These are phyloP conservation scores for Lepus americanus DNA, from an alignment of 2,113 vertebrate genomes.

Conservation along the genomic window DNA sequence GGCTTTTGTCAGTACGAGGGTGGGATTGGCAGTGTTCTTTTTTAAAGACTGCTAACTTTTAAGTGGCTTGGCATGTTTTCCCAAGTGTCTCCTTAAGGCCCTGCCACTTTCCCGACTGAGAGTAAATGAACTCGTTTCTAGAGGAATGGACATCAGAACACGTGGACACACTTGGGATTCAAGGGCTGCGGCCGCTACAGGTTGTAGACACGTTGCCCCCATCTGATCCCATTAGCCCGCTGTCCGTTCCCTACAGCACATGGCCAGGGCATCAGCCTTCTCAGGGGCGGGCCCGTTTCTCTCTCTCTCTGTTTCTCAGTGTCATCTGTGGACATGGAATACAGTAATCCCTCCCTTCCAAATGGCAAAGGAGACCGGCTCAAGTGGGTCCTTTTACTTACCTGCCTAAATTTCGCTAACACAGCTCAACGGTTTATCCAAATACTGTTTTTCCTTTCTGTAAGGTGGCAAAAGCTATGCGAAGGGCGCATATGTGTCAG, in stretches of 20 bases:
- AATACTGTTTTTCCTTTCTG: slow-evolving; percentile 78
- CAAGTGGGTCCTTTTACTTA: slow-evolving; percentile 24
- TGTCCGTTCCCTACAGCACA: not conserved
- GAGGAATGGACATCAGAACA: not conserved
- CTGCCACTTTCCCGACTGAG: not conserved
- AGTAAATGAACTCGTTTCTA: slow-evolving; percentile 40
- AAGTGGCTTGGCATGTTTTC: slow-evolving; percentile 60
- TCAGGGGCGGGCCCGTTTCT: slow-evolving; percentile 47
- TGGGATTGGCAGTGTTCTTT: slow-evolving; percentile 64
- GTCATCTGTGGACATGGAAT: slow-evolving; percentile 48
- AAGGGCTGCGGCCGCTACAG: rapidly evolving
- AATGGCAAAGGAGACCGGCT: slow-evolving; percentile 62
- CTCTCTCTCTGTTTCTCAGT: slow-evolving; percentile 17
- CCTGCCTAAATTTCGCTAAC: slow-evolving; percentile 60
- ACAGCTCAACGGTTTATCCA: slow-evolving; percentile 60
- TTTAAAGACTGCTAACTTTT: slow-evolving; percentile 54
- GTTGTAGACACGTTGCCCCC: slow-evolving; percentile 6
- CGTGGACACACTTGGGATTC: not conserved
- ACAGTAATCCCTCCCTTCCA: slow-evolving; percentile 40
- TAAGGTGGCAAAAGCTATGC: slow-evolving; percentile 64
- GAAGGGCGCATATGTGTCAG: slow-evolving; percentile 9
- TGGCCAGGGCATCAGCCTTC: not conserved
- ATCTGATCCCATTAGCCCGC: slow-evolving; percentile 51
- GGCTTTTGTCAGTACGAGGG: slow-evolving; percentile 47
- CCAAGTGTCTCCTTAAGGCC: not conserved